Evolutionary conservation across 2,797 vertebrate genomes (phyloP), one percentile per base, ranked within the genome.

Genomic region (Tragelaphus oryx): DNA sequence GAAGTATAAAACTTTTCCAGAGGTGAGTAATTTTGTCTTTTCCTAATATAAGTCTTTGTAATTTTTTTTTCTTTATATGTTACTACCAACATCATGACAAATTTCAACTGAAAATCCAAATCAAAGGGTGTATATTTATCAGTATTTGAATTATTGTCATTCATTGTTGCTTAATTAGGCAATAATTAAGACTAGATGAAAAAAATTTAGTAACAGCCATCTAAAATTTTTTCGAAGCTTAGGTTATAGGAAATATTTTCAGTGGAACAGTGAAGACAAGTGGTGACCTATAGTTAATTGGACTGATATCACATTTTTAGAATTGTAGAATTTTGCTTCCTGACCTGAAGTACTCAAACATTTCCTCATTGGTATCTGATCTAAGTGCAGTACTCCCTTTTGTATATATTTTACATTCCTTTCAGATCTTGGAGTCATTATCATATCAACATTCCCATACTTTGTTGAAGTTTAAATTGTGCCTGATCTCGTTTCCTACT

Each of bases 21-120:
- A 94, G 96, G 85, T 96, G 76, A 95, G 87, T 95, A 95, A 93
- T 91, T 52, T 28, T 84, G 26, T 80, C 71, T 93, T 76, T 86
- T 87, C 16, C 28, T 84, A 78, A 62, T 59, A 8, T 60, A 14
- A 82, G 52, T 89, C 89, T 89, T 76, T 68, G 26, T 62, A 75
- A 30, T 87, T 60, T 46, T 44, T 75, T 10, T 44, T 54, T 74
- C 46, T 79, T 8, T 81, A 33, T 20, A 7, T 59, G 60, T 60
- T 92, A 89, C 30, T 48, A 41, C 54, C 41, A 92, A 60, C 22
- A 71, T 76, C 44, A 68, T 60, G 30, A 75, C 52, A 89, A 75
- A 17, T 89, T 46, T 86, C 30, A 92, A 26, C 33, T 54, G 48
- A 82, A 83, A 50, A 60, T 76, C 8, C 57, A 82, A 87, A 74